Evolutionary conservation across 2,797 vertebrate species (phyloP), one percentile per base, ranked within the genome.

Genomic region (Leptodactylus fallax): DNA sequence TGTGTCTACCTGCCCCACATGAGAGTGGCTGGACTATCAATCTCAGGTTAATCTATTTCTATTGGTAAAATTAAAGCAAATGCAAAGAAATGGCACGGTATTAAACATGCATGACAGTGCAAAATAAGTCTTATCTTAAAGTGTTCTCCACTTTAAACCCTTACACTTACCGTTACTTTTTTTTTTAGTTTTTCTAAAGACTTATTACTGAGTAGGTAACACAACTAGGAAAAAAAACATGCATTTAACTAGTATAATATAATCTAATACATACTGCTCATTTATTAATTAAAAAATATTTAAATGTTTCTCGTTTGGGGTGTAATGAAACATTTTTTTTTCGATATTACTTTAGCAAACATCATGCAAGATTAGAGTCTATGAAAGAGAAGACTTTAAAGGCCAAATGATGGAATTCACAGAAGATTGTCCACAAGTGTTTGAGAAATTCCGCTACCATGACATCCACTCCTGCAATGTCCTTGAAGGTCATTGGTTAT

Each of bases 321-420:
- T 27, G 19, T 17, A 51, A 63, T 77, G 3, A 17, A 60, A 53
- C 13, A 47, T 83, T 55, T 23, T 55, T 55, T 23, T 55, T 55
- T 23, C 55, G 11, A 25, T 25, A 55, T 55, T 78, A 21, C 56
- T 60, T 1, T 25, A 88, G 87, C 87, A 85, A 61, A 72, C 77
- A 9, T 63, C 90, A 79, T 90, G 85, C 78, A 76, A 71, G 76
- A 91, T 93, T 76, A 90, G 79, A 65, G 87, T 91, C 90, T 93
- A 90, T 0, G 90, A 93, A 9, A 91, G 85, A 56, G 91, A 93
- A 17, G 81, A 91, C 53, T 92, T 92, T 8, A 84, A 91, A 90
- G 91, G 91, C 65, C 91, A 91, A 17, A 93, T 91, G 87, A 89
- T 86, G 14, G 91, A 92, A 55, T 85, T 93, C 79, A 91, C 80